Percentiles rank a stretch among this genome's conserved stretches.
Evolutionary conservation across 2,797 vertebrate genomes (phyloP).

Genomic region (Hoplostethus mediterraneus): DNA sequence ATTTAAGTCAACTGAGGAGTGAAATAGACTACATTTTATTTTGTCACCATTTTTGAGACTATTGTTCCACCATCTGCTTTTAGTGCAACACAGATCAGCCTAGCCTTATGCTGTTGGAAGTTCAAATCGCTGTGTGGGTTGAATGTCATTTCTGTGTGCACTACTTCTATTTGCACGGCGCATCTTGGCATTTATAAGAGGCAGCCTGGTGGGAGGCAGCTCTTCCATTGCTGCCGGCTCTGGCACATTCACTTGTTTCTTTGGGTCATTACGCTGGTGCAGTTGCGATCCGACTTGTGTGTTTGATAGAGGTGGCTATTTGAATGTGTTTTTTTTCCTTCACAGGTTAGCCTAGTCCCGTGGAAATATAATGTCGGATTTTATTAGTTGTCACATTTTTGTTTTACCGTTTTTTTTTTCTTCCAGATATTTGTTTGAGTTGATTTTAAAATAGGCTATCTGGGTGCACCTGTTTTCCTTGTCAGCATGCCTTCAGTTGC

Average conservation of each 20-base stretch:
- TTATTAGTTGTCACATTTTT: neutral
- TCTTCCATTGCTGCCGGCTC: constrained; percentile 36
- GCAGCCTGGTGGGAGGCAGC: constrained; percentile 41
- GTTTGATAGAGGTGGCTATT: neutral
- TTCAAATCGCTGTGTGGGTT: constrained; percentile 26
- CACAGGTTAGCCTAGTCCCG: neutral
- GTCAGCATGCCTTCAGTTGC: constrained; percentile 63
- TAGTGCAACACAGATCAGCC: neutral
- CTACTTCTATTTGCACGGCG: neutral
- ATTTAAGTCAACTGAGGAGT: neutral
- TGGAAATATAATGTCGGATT: neutral
- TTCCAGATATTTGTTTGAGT: neutral
- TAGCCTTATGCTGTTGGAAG: neutral
- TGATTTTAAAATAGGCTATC: constrained; percentile 8
- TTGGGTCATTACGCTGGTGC: constrained; percentile 14
- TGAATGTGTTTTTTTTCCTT: neutral
- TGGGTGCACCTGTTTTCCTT: constrained; percentile 60
- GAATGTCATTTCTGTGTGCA: constrained; percentile 32
- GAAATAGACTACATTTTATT: neutral
- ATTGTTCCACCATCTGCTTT: neutral
- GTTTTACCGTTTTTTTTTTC: neutral
- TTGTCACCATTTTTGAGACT: neutral
- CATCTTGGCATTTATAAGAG: constrained; percentile 18
- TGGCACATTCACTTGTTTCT: constrained; percentile 32
- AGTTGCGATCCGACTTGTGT: constrained; percentile 4